phyloP scores from a whole-genome alignment of 2,888 invertebrate species.

The Drosophila suboccidentalis region DNA sequence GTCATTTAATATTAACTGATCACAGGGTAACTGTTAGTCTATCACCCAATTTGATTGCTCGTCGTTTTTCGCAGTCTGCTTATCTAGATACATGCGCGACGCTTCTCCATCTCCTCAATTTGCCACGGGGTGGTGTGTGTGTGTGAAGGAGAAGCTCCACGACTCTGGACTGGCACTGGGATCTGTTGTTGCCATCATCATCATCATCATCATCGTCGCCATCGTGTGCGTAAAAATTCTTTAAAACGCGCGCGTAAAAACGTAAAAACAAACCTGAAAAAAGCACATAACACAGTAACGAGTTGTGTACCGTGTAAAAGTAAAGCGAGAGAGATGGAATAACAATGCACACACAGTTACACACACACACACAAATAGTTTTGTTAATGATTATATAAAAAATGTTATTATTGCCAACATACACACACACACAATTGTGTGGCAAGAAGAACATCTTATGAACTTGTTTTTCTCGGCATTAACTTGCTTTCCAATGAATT shows the following conservation, averaged over 20 bases:
- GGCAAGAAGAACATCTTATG: conserved; percentile 8
- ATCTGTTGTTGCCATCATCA: conserved; percentile 53
- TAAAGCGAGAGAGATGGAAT: conserved; percentile 26
- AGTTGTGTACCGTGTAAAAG: conserved; percentile 38
- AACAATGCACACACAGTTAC: conserved; percentile 16
- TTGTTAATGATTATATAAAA: conserved; percentile 33
- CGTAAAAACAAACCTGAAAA: conserved; percentile 67
- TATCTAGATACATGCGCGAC: conserved; percentile 71
- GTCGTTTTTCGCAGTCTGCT: conserved; percentile 44
- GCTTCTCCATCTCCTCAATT: conserved; percentile 37
- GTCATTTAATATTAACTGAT: not conserved
- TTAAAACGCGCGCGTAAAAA: conserved; percentile 67
- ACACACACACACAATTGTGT: too few relatives aligned
- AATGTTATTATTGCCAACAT: conserved; percentile 51
- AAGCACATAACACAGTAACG: conserved; percentile 39
- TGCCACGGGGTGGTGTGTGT: conserved; percentile 3
- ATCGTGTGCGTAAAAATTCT: conserved; percentile 74
- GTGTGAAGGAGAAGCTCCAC: conserved; percentile 39
- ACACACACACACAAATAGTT: conserved; percentile 4
- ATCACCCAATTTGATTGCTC: not conserved
- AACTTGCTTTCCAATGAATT: not conserved
- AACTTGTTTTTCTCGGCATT: conserved; percentile 25
- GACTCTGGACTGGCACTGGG: conserved; percentile 57
- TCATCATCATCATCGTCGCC: conserved; percentile 35
- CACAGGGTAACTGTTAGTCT: conserved; percentile 34